Base-by-base conservation (phyloP, 2,113 vertebrate genomes). In the Prochilodus magdalenae region DNA sequence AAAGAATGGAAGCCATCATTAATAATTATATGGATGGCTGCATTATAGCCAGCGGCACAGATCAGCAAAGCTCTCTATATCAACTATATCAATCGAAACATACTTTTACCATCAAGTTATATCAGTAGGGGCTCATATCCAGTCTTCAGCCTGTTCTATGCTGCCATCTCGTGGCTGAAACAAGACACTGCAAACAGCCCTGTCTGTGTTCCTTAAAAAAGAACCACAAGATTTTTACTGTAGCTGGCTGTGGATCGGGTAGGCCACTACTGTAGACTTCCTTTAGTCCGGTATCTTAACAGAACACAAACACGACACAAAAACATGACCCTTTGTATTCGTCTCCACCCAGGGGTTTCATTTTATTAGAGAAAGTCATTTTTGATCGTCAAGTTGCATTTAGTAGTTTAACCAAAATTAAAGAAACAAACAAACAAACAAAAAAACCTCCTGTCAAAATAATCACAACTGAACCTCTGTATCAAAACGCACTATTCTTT, bases 351-450 rank as follows among this genome's bases (percentile, higher is more conserved):
- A 65, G 22, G 36, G 62, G 53, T 40, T 81, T 33, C 49, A 57
- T 53, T 93, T 93, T 92, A 94, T 92, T 93, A 90, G 87, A 89
- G 82, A 91, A 92, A 90, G 75, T 91, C 83, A 89, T 83, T 88
- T 79, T 82, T 83, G 70, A 85, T 74, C 73, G 22, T 67, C 53
- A 78, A 78, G 69, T 81, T 89, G 89, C 74, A 79, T 66, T 93
- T 89, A 89, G 88, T 88, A 33, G 51, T 83, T 83, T 53, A 87
- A 88, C 76, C 77, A 87, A 79, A 72, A 84, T 49, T 81, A 85
- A 86, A 75, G 27, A 78, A 70, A 87, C 72, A 83, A 51, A 84
- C n/a, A n/a, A n/a, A n/a, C n/a, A n/a, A n/a, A n/a, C n/a, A n/a
- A n/a, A n/a, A n/a, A 81, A 84, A 88, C 87, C 77, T 63, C 69